These are phyloP conservation scores for Heteromormyrus szaboi DNA, from an alignment of 2,797 vertebrate genomes.

Conservation along the genomic window DNA sequence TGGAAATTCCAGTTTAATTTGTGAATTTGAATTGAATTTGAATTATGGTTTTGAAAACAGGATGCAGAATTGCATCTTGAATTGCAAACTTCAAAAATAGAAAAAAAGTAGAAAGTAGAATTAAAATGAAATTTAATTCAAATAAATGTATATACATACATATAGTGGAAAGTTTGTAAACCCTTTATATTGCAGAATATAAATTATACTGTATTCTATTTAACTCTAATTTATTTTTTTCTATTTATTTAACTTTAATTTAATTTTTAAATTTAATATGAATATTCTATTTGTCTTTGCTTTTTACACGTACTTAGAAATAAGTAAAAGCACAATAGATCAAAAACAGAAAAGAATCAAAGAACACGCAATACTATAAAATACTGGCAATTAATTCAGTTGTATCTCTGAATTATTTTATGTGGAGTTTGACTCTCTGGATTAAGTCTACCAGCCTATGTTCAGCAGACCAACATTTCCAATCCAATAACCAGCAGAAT, in stretches of 20 bases:
- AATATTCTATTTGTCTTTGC: not conserved
- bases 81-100: not conserved
- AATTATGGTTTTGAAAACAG: not conserved
- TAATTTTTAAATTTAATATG: too few relatives aligned
- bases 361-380: not conserved
- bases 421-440: not conserved
- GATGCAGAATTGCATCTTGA: not conserved
- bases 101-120: not conserved
- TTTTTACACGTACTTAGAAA: not conserved
- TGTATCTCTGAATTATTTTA: not conserved
- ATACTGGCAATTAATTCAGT: not conserved
- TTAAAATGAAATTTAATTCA: not conserved
- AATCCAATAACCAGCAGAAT: not conserved
- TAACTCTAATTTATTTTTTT: too few relatives aligned
- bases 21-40: not conserved
- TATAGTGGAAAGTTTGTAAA: not conserved
- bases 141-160: not conserved
- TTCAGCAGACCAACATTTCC: not conserved
- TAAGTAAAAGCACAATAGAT: not conserved
- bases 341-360: not conserved
- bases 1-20: not conserved
- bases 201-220: not conserved
- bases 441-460: not conserved
- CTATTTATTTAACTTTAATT: too few relatives aligned
- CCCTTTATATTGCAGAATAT: not conserved